phyloP scores from a whole-genome alignment of 2,888 invertebrate genomes.

The Eumacrocentrus americanus region DNA sequence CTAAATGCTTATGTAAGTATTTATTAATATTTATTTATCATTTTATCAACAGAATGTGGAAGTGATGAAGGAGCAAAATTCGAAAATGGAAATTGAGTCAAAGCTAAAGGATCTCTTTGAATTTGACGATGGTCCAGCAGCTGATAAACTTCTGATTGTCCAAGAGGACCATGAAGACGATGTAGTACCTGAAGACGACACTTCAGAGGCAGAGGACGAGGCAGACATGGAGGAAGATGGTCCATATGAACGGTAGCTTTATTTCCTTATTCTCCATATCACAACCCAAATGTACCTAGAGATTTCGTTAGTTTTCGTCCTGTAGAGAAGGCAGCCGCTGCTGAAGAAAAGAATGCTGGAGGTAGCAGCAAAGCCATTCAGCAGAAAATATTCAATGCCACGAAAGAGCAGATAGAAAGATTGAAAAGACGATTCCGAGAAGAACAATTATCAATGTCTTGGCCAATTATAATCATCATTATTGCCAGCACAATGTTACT shows the following conservation, averaged over 20 bases:
- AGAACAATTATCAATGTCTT: constrained; percentile 26
- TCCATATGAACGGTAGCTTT: constrained; percentile 29
- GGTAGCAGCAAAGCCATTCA: too few relatives aligned
- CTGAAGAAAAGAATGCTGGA: background rate
- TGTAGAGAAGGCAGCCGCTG: constrained; percentile 7
- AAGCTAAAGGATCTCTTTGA: constrained; percentile 31
- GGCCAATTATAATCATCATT: constrained; percentile 31
- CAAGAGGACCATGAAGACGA: constrained; percentile 17
- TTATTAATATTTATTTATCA: background rate
- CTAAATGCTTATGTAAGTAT: background rate
- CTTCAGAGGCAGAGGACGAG: constrained; percentile 9
- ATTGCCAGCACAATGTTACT: constrained; percentile 34
- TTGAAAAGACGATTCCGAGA: constrained; percentile 5
- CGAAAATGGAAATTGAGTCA: constrained; percentile 25
- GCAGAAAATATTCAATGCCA: background rate
- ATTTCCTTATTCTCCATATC: background rate
- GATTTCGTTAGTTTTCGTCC: constrained; percentile 29
- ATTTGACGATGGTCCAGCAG: constrained; percentile 12
- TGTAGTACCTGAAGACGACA: constrained; percentile 3
- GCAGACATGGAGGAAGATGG: constrained; percentile 4
- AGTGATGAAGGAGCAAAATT: background rate
- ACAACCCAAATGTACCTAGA: background rate
- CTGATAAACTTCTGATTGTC: background rate
- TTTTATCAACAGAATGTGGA: constrained; percentile 9
- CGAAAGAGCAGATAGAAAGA: background rate